Conservation (phyloP, 2,797 vertebrate genomes). For the Hypotaenidia okinawae region DNA sequence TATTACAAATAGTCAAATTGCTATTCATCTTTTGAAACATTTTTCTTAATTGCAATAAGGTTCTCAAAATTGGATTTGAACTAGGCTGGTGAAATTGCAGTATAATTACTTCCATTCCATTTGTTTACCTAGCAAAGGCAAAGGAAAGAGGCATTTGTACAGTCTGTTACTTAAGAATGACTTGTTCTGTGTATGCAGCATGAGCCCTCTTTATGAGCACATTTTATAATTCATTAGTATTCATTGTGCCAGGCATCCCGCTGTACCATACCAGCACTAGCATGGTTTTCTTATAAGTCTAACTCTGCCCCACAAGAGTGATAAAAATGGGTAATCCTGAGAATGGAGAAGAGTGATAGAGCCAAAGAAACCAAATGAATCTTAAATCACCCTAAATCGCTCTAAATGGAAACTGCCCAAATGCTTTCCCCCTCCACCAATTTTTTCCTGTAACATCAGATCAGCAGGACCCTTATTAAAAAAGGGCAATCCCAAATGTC, state of each 20-base stretch:
- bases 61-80: conserved; percentile 29
- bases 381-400: neutral
- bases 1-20: neutral
- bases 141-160: neutral
- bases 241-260: neutral
- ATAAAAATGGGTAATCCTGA: neutral
- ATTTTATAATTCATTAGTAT: neutral
- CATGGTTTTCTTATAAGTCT: neutral
- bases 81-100: neutral
- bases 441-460: neutral
- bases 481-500: neutral
- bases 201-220: neutral
- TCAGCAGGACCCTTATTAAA: neutral
- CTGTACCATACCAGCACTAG: neutral
- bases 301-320: neutral
- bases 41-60: conserved; percentile 32
- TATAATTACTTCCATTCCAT: conserved; percentile 15
- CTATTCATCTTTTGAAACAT: neutral
- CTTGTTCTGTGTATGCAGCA: neutral
- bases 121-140: conserved; percentile 7
- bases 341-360: neutral
- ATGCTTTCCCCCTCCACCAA: neutral
- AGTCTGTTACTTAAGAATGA: neutral
- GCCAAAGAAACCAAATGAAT: neutral
- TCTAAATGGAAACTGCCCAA: neutral